phyloP scores from a whole-genome alignment of 2,888 invertebrate genomes.

The Caenorhabditis zanzibari region DNA sequence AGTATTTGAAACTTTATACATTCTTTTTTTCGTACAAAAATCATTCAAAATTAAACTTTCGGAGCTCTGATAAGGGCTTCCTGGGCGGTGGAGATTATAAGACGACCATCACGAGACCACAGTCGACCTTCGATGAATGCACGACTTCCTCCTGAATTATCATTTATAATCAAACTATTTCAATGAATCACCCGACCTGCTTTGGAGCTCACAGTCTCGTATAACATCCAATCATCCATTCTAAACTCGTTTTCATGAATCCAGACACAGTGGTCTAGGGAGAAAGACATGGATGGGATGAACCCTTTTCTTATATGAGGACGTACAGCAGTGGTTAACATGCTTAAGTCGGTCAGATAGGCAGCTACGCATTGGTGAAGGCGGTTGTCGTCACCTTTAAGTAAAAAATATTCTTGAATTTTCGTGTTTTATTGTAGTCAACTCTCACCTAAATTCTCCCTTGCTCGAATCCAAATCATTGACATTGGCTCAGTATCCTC shows the following conservation, averaged over 20 bases:
- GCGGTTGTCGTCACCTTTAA: constrained; percentile 56
- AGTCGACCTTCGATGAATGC: constrained; percentile 76
- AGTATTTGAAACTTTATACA: no score
- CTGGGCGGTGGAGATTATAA: constrained; percentile 76
- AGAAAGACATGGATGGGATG: constrained; percentile 76
- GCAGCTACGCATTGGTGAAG: constrained; percentile 71
- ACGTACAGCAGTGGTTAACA: constrained; percentile 72
- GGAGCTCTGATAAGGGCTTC: constrained; percentile 66
- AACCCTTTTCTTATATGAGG: constrained; percentile 77
- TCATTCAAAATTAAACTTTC: constrained; percentile 20
- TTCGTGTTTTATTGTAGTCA: neutral
- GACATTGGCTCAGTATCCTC: constrained; percentile 66
- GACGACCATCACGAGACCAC: constrained; percentile 77
- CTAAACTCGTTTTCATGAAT: constrained; percentile 76
- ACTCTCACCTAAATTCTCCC: constrained; percentile 64
- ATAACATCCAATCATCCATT: constrained; percentile 79
- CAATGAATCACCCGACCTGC: constrained; percentile 62
- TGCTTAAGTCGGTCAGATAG: constrained; percentile 68
- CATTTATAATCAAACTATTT: neutral
- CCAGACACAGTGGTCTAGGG: constrained; percentile 77
- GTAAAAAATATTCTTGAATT: neutral
- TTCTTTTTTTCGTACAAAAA: no score
- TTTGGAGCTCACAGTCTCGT: constrained; percentile 75
- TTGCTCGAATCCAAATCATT: constrained; percentile 66
- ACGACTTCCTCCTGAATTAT: constrained; percentile 62